Conservation (phyloP, 2,888 invertebrate species). For the Aromia moschata region DNA sequence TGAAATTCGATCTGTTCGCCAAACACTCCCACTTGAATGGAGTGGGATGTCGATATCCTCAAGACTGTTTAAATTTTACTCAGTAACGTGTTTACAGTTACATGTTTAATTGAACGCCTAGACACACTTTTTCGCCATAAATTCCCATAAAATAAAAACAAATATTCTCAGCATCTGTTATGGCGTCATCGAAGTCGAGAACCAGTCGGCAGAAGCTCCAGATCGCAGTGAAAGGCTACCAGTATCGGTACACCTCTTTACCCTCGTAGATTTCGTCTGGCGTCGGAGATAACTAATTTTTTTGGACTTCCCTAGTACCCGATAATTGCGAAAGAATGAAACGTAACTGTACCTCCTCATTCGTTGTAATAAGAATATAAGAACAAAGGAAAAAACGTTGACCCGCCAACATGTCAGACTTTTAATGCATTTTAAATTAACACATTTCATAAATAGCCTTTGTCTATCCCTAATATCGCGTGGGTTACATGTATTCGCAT, state of each 20-base stretch:
- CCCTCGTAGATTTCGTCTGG: background rate
- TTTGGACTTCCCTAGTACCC: background rate
- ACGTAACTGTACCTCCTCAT: background rate
- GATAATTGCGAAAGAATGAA: background rate
- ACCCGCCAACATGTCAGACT: background rate
- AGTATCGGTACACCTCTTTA: background rate
- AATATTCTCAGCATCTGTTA: too few species aligned
- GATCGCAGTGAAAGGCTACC: background rate
- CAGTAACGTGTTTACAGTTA: too few species aligned
- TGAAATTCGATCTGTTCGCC: too few species aligned
- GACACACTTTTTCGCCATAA: too few species aligned
- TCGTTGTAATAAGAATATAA: background rate
- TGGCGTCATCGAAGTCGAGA: too few species aligned
- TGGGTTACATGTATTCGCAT: background rate
- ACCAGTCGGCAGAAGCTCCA: too few species aligned
- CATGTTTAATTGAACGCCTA: too few species aligned
- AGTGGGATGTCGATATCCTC: too few species aligned
- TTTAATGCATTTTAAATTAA: background rate
- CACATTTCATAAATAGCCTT: background rate
- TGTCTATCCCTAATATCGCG: background rate
- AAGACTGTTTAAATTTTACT: too few species aligned
- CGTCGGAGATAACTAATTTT: background rate
- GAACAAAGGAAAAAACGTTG: background rate
- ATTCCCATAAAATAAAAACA: too few species aligned
- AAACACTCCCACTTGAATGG: too few species aligned